These are phyloP conservation scores for Drosophila micromelanica DNA, from an alignment of 1,140 invertebrate genomes.

Conservation along the genomic window DNA sequence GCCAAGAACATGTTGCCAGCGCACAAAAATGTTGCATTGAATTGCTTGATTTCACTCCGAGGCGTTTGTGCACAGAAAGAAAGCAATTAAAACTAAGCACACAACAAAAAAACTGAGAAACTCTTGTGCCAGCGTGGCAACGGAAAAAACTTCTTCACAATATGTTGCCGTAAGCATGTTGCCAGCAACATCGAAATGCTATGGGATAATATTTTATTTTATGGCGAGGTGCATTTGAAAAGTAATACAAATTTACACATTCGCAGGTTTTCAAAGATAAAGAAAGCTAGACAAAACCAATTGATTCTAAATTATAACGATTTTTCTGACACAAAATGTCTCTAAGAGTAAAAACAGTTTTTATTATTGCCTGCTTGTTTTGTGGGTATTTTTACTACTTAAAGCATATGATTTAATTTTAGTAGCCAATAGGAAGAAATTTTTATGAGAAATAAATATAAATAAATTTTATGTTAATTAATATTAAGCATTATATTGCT, in stretches of 20 bases:
- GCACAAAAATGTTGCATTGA: constrained; percentile 7
- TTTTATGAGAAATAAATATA: too few species aligned
- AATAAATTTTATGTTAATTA: neutral
- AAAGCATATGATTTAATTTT: too few species aligned
- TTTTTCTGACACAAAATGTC: neutral
- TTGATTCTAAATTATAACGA: too few species aligned
- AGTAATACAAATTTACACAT: neutral
- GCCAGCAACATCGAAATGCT: constrained; percentile 1
- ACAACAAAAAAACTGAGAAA: neutral
- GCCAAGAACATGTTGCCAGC: constrained; percentile 11
- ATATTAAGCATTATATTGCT: neutral
- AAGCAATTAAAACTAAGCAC: neutral
- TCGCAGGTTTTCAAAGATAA: too few species aligned
- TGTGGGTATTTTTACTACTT: too few species aligned
- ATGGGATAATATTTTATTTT: neutral
- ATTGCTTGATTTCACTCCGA: neutral
- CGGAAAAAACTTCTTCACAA: neutral
- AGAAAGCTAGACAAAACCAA: too few species aligned
- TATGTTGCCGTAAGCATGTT: neutral
- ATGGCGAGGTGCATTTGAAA: neutral
- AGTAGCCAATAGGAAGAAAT: too few species aligned
- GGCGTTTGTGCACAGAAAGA: too few species aligned
- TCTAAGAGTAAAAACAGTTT: too few species aligned
- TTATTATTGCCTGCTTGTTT: too few species aligned
- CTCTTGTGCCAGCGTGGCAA: too few species aligned